Base-by-base conservation (phyloP, 2,888 invertebrate species). In the Isotomurus palustris region DNA sequence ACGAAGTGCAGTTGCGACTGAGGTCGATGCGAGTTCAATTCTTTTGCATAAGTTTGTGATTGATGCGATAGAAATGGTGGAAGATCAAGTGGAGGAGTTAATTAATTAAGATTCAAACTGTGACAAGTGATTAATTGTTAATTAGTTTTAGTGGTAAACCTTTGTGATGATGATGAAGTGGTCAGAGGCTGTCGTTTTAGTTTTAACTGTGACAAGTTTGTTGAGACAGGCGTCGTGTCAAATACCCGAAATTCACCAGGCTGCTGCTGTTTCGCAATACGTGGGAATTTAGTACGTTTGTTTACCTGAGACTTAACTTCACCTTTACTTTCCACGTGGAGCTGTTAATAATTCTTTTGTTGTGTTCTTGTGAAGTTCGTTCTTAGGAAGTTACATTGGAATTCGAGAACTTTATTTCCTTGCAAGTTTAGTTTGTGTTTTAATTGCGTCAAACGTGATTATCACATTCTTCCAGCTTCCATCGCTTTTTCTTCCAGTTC, bases 241-340 rank as follows among this genome's bases (percentile, higher is more conserved):
- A 64, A 54, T 68, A 25, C 68, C 70, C 21, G 70, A 70, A 54
- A 54, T 70, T 28, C 68, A 70, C 59, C 70, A 70, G 47, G 67
- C 69, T 2, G 70, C 70, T 5, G 55, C 61, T 1, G 48, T 70
- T 3, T 54, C 70, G 2, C 38, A 58, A 35, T 70, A 62, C 38
- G 65, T 68, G 0, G 69, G 70, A 50, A 62, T 66, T 35, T 67
- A 68, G 70, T 70, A 63, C 66, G 70, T 43, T 24, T 27, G 35
- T 21, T 24, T 22, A 21, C 28, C 28, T 3, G 28, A 47, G 14
- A 38, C 17, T 40, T n/a, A n/a, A n/a, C n/a, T n/a, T n/a, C n/a
- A n/a, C n/a, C n/a, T n/a, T n/a, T n/a, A n/a, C n/a, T n/a, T n/a
- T n/a, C n/a, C n/a, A n/a, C n/a, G n/a, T n/a, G n/a, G n/a, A n/a